Conservation (phyloP, 2,113 vertebrate species). For the Poeciliopsis prolifica region DNA sequence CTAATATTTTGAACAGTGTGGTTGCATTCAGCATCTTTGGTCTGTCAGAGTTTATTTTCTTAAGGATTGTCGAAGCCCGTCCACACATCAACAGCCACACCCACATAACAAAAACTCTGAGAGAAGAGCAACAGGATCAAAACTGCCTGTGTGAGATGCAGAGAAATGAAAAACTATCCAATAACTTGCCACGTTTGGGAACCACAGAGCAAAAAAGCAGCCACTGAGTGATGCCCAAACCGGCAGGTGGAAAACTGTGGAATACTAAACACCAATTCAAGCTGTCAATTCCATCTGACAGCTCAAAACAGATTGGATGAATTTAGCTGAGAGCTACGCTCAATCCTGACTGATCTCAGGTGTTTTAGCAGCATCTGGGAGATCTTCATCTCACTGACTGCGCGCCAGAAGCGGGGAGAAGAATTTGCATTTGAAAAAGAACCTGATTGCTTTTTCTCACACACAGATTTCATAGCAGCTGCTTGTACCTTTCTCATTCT, state of each 20-base stretch:
- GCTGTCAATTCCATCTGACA: slow-evolving; percentile 18
- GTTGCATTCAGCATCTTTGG: too few species aligned
- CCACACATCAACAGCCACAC: too few species aligned
- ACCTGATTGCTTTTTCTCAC: slow-evolving; percentile 23
- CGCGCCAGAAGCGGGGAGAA: background rate
- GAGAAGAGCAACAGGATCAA: too few species aligned
- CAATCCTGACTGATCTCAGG: slow-evolving; percentile 19
- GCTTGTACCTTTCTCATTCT: slow-evolving; percentile 13
- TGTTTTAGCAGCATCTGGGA: slow-evolving; percentile 27
- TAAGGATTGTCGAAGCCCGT: too few species aligned
- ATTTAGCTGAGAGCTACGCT: slow-evolving; percentile 15
- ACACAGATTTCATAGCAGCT: slow-evolving; percentile 6
- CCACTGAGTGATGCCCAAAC: background rate
- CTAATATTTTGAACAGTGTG: too few species aligned
- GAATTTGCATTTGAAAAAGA: slow-evolving; percentile 10
- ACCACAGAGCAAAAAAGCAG: background rate
- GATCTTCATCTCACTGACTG: slow-evolving; percentile 10
- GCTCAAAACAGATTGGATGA: slow-evolving; percentile 32
- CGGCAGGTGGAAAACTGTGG: background rate
- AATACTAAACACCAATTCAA: slow-evolving; percentile 30
- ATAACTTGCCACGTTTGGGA: background rate
- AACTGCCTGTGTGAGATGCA: too few species aligned
- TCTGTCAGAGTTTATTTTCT: too few species aligned
- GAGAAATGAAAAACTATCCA: too few species aligned
- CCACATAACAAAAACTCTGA: too few species aligned